These are phyloP conservation scores for Monoplex corrugatus DNA, from an alignment of 2,888 invertebrate species.

Conservation along the genomic window DNA sequence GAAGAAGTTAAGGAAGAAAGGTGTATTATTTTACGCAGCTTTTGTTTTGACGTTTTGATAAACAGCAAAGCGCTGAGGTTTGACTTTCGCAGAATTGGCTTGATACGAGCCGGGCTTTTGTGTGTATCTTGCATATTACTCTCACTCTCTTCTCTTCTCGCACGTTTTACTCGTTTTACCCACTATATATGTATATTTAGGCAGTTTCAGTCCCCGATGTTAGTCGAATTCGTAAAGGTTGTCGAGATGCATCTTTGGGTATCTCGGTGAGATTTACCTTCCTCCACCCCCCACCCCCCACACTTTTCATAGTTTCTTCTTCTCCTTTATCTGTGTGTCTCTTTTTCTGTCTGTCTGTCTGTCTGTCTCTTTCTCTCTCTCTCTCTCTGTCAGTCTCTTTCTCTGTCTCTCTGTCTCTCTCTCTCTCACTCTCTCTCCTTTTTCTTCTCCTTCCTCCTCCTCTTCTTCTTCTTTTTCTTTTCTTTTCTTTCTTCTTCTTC, in stretches of 20 bases:
- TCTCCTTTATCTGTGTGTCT: neutral
- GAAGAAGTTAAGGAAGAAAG: no score
- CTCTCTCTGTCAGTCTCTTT: neutral
- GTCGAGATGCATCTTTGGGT: no score
- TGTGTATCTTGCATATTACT: no score
- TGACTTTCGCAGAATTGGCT: neutral
- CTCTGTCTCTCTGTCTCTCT: neutral
- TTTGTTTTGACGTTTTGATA: conserved; percentile 14
- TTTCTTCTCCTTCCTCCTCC: neutral
- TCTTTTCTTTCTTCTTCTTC: neutral
- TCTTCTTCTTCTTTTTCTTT: neutral
- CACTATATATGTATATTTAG: neutral
- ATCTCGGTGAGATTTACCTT: neutral
- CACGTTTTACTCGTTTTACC: neutral
- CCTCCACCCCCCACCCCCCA: neutral
- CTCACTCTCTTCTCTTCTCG: neutral
- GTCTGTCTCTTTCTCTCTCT: no score
- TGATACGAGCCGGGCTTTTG: neutral
- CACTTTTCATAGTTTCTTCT: neutral
- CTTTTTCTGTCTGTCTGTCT: no score
- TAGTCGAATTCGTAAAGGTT: no score
- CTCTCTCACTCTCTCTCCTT: neutral
- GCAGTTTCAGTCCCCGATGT: no score
- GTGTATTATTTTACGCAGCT: neutral
- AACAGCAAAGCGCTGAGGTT: neutral